Evolutionary conservation across 2,888 invertebrate species (phyloP).

Genomic region (Scaptomyza reducta): DNA sequence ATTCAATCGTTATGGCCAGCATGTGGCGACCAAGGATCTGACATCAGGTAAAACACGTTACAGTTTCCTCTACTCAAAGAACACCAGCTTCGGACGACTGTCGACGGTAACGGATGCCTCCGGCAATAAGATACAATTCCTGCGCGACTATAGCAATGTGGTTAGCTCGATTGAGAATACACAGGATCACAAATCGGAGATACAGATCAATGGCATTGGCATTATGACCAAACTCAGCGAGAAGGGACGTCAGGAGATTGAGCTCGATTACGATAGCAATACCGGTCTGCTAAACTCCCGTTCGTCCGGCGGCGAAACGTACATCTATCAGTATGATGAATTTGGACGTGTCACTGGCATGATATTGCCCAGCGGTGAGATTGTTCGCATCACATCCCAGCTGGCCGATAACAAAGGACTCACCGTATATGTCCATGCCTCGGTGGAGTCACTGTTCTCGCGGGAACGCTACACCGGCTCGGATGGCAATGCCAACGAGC

Average conservation of each 20-base stretch:
- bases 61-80: conserved; percentile 98
- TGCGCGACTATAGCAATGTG: conserved; percentile 95
- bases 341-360: conserved; percentile 94
- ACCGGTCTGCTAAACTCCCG: conserved; percentile 94
- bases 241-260: conserved; percentile 94
- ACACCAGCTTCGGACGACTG: conserved; percentile 96
- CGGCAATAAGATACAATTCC: conserved; percentile 95
- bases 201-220: conserved; percentile 96
- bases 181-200: conserved; percentile 95
- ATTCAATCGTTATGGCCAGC: conserved; percentile 97
- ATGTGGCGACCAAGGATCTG: conserved; percentile 96
- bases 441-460: conserved; percentile 86
- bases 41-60: conserved; percentile 97
- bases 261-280: conserved; percentile 95
- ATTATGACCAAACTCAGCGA: conserved; percentile 94
- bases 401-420: conserved; percentile 91
- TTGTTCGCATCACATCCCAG: conserved; percentile 91
- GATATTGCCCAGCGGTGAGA: conserved; percentile 96
- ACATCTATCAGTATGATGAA: conserved; percentile 95
- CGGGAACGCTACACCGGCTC: conserved; percentile 84
- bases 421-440: conserved; percentile 89
- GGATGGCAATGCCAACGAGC: conserved; percentile 85
- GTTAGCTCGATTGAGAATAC: conserved; percentile 97
- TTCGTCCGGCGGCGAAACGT: conserved; percentile 93
- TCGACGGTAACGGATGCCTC: conserved; percentile 97